phyloP scores from a whole-genome alignment of 1,140 invertebrate genomes.

The Drosophila busckii region DNA sequence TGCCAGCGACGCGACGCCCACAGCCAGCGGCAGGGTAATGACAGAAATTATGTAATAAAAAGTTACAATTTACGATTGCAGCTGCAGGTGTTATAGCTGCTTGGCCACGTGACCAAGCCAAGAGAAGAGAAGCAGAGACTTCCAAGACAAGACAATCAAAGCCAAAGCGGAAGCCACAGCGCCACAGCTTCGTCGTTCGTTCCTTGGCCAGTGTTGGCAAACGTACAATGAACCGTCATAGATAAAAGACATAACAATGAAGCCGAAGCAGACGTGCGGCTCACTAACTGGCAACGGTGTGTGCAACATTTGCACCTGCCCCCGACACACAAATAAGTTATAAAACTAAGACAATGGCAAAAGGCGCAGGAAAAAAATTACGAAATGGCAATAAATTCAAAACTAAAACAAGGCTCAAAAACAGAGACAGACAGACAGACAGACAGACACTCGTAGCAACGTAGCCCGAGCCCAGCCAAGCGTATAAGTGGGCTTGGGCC shows the following conservation, averaged over 20 bases:
- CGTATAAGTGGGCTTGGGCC: constrained; percentile 42
- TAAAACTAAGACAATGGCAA: constrained; percentile 65
- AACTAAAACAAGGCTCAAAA: constrained; percentile 64
- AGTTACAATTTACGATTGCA: constrained; percentile 76
- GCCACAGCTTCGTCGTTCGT: no score
- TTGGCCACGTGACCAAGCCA: constrained; percentile 53
- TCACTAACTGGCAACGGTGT: constrained; percentile 12
- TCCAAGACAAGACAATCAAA: no score
- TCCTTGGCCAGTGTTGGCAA: constrained; percentile 1
- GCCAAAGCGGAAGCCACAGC: not conserved
- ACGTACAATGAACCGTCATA: constrained; percentile 72
- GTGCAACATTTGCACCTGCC: constrained; percentile 61
- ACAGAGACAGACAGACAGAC: constrained; percentile 3
- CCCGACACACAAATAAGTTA: constrained; percentile 64
- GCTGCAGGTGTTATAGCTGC: constrained; percentile 13
- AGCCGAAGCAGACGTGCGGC: constrained; percentile 59
- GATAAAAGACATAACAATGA: constrained; percentile 73
- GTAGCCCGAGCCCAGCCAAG: constrained; percentile 43
- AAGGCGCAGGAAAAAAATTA: constrained; percentile 44
- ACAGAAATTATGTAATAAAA: constrained; percentile 78
- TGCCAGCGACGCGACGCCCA: constrained; percentile 18
- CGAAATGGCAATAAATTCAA: constrained; percentile 76
- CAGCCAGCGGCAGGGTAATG: constrained; percentile 61
- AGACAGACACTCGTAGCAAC: constrained; percentile 8
- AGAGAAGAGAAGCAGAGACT: constrained; percentile 2